Percentiles rank a stretch among this genome's conserved stretches.
These are phyloP conservation scores for Sebastes nivosus DNA, from an alignment of 2,797 vertebrate species.

Conservation along the genomic window DNA sequence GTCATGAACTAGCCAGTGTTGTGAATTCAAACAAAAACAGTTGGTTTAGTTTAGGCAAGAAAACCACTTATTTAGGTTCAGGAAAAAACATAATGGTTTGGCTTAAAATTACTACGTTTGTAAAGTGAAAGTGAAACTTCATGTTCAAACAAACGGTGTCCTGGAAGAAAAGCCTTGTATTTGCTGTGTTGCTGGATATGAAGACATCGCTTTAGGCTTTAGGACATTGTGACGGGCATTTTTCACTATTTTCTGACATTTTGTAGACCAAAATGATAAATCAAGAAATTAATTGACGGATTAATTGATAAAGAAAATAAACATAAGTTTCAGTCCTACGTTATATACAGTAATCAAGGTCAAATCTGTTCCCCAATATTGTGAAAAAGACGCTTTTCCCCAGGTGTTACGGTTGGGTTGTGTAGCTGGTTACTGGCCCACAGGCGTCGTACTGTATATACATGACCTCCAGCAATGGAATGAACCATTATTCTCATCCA, in stretches of 20 bases:
- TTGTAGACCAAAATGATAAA: background rate
- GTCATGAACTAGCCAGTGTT: no score
- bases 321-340: background rate
- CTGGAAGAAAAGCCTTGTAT: background rate
- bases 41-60: no score
- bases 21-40: no score
- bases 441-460: background rate
- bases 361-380: background rate
- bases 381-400: background rate
- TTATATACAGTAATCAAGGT: background rate
- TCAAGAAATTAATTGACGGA: background rate
- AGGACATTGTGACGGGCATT: background rate
- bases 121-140: no score
- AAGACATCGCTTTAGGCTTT: background rate
- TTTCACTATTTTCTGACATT: background rate
- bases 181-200: background rate
- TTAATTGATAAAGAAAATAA: background rate
- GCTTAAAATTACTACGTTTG: no score
- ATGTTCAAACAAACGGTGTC: no score
- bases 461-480: slow-evolving; percentile 40
- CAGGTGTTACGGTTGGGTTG: background rate
- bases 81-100: no score
- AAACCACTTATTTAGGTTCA: no score
- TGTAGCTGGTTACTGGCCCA: background rate
- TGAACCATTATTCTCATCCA: slow-evolving; percentile 37